phyloP scores from a whole-genome alignment of 1,140 invertebrate species.

The Calliphora vicina region DNA sequence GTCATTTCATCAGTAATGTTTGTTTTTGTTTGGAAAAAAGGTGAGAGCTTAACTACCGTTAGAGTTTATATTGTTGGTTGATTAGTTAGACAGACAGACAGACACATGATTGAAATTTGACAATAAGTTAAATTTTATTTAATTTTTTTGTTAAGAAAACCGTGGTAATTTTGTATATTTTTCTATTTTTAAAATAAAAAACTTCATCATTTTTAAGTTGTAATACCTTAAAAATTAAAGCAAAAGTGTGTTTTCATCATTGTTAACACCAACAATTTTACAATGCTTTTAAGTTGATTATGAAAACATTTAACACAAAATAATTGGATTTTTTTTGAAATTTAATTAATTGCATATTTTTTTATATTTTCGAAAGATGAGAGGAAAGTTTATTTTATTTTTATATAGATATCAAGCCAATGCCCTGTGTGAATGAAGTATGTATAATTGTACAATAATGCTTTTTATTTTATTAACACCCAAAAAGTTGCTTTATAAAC shows the following conservation, averaged over 20 bases:
- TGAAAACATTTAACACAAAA: not conserved
- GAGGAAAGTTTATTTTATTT: not conserved
- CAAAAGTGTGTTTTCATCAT: not conserved
- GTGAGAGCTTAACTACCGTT: not conserved
- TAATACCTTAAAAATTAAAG: not conserved
- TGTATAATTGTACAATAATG: not conserved
- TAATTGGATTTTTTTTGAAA: not conserved
- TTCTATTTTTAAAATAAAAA: not conserved
- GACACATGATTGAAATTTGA: constrained; percentile 5
- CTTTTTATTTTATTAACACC: not conserved
- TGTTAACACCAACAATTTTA: not conserved
- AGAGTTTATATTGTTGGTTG: not conserved
- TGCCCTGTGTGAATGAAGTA: not conserved
- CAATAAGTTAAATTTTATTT: not conserved
- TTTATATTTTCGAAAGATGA: not conserved
- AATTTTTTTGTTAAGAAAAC: not conserved
- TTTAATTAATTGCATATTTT: not conserved
- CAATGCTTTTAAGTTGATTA: not conserved
- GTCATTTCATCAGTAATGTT: not conserved
- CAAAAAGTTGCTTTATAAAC: not conserved
- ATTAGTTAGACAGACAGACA: not conserved
- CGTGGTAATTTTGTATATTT: not conserved
- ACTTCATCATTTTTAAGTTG: not conserved
- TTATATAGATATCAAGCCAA: not conserved
- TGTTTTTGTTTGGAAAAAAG: not conserved